phyloP scores from a whole-genome alignment of 1,140 invertebrate genomes.

The Aphelinus certus region DNA sequence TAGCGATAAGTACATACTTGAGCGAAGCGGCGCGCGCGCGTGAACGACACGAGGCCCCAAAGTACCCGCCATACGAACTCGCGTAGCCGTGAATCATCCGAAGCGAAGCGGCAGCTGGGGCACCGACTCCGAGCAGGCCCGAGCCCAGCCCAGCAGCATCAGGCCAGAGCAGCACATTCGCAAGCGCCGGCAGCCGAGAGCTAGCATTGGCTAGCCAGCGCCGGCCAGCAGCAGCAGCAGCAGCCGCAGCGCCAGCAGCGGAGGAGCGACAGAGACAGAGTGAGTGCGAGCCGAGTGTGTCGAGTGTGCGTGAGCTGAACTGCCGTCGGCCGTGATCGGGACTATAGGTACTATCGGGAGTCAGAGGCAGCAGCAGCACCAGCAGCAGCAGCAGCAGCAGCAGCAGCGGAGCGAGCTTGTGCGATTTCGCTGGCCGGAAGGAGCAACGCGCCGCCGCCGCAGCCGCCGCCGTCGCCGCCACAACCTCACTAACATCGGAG shows the following conservation, averaged over 20 bases:
- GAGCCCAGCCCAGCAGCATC: constrained; percentile 1
- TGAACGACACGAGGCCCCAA: too few relatives aligned
- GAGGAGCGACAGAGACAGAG: constrained; percentile 13
- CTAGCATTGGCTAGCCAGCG: neutral
- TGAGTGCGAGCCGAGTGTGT: too few relatives aligned
- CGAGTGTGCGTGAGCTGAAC: too few relatives aligned
- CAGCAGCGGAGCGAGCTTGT: constrained; percentile 36
- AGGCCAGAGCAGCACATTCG: neutral
- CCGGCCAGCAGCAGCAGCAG: neutral
- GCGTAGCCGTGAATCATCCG: too few relatives aligned
- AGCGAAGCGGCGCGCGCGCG: too few relatives aligned
- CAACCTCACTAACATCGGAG: too few relatives aligned
- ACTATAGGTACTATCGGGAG: neutral
- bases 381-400: neutral
- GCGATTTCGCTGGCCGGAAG: constrained; percentile 33
- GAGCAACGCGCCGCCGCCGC: constrained; percentile 19
- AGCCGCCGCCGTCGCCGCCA: neutral
- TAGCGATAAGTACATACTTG: too few relatives aligned
- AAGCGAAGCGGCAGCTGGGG: neutral
- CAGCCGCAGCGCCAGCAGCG: neutral
- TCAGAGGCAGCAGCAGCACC: constrained; percentile 10
- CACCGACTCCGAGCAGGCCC: constrained; percentile 4
- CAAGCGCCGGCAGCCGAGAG: neutral
- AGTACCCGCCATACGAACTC: too few relatives aligned
- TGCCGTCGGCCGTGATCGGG: too few relatives aligned